Evolutionary conservation across 2,888 invertebrate genomes (phyloP), one percentile per base, ranked within the genome.

Genomic region (Apodemia mormo): DNA sequence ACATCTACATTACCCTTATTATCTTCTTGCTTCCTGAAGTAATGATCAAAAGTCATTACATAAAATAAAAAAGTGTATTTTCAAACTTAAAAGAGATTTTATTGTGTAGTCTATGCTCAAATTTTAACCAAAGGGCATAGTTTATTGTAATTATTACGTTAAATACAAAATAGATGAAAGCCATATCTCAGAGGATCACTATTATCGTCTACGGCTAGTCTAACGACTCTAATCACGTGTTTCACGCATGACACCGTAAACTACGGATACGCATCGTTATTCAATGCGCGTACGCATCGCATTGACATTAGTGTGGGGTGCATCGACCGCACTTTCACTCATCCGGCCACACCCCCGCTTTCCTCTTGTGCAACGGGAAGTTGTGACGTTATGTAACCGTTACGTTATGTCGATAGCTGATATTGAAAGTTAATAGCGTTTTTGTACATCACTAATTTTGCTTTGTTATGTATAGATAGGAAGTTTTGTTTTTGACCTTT

Each of bases 291-390:
- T 22, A 45, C 29, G 56, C 70, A 71, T 75, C 77, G 75, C 77
- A 81, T 81, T 82, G 81, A 80, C 80, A 82, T 81, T 81, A 77
- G 74, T 76, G 71, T 72, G 76, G 75, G 77, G 77, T 77, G 74
- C 80, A 72, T 73, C 76, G 79, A 76, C 80, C 80, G 73, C 78
- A 81, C 82, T 83, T 83, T 82, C 82, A 77, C 81, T 78, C 71
- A 76, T 74, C 71, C 74, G 75, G 69, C 75, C 77, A 74, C 75
- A 74, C 79, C 77, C 78, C 75, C 76, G 74, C 77, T 76, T 80
- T 82, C 81, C 80, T 80, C 80, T 81, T 79, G 74, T 76, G 76
- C 76, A 78, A 81, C 75, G 77, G 77, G 77, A 76, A 77, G 76
- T 74, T 10, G 66, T 37, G 33, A 33, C 71, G 70, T 56, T 56